Conservation (phyloP, 2,113 vertebrate species). For the Siniperca knerii region DNA sequence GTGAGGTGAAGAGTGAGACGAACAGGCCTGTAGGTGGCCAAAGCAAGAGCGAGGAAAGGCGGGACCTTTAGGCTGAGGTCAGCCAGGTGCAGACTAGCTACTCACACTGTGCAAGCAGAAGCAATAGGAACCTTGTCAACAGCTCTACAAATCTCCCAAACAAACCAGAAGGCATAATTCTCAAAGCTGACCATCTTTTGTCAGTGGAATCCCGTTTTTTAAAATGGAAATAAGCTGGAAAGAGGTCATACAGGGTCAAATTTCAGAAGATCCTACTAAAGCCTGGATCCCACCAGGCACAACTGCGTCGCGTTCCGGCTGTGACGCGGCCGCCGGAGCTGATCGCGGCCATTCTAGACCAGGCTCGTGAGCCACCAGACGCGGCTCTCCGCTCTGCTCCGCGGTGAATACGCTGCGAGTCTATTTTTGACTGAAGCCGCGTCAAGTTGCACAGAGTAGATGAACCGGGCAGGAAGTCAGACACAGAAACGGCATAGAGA, state of each 20-base stretch:
- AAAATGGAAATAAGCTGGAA: slow-evolving; percentile 31
- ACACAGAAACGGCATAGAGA: no score
- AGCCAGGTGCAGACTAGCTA: slow-evolving; percentile 61
- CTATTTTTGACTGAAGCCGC: no score
- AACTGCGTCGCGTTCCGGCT: no score
- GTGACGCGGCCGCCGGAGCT: no score
- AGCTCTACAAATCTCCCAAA: slow-evolving; percentile 43
- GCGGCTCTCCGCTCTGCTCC: no score
- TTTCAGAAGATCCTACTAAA: slow-evolving; percentile 51
- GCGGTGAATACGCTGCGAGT: no score
- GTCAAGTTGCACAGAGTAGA: no score
- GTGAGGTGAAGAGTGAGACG: slow-evolving; percentile 57
- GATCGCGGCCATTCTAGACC: no score
- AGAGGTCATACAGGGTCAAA: slow-evolving; percentile 33
- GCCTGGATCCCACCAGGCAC: no score
- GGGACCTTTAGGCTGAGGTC: slow-evolving; percentile 50
- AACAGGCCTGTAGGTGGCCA: slow-evolving; percentile 58
- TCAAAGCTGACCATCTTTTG: slow-evolving; percentile 37
- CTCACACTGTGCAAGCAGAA: slow-evolving; percentile 27
- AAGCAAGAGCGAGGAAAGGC: slow-evolving; percentile 21
- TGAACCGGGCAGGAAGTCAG: no score
- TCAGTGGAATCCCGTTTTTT: slow-evolving; percentile 1
- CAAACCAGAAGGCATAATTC: slow-evolving; percentile 34
- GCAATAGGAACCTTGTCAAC: slow-evolving; percentile 30
- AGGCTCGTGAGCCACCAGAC: no score